Conservation (phyloP, 1,140 invertebrate genomes). For the Drosophila lowei region DNA sequence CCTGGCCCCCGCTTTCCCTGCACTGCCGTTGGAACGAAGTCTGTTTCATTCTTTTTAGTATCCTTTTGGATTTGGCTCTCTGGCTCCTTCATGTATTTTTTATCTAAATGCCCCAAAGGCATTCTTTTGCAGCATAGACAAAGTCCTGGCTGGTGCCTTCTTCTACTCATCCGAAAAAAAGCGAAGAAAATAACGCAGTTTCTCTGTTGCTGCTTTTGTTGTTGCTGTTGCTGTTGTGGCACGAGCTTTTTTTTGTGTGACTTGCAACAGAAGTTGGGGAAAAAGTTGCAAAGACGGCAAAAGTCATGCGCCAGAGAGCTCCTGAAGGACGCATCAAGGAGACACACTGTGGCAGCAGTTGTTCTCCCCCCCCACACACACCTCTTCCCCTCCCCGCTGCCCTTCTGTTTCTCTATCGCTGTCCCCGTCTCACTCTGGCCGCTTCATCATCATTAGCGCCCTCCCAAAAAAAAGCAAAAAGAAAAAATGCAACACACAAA, state of each 20-base stretch:
- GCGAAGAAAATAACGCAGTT: conserved; percentile 57
- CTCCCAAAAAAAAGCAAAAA: conserved; percentile 25
- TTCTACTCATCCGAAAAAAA: conserved; percentile 6
- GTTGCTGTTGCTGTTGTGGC: conserved; percentile 2
- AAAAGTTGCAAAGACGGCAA: conserved; percentile 67
- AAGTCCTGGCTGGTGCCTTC: conserved; percentile 33
- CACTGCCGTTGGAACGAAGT: no score
- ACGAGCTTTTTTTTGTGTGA: conserved; percentile 16
- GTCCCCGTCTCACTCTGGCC: conserved; percentile 11
- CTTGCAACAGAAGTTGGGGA: conserved; percentile 63
- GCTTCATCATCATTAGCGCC: conserved; percentile 74
- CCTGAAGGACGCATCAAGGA: conserved; percentile 80
- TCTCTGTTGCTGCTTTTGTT: conserved; percentile 10
- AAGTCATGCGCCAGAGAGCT: conserved; percentile 78
- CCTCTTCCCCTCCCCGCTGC: no score
- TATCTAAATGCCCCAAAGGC: conserved; percentile 77
- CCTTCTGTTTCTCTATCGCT: conserved; percentile 15
- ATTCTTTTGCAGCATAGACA: conserved; percentile 67
- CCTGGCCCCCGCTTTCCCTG: background rate
- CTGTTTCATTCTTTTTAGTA: conserved; percentile 32
- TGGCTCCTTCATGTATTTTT: conserved; percentile 69
- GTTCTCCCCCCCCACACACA: conserved; percentile 5
- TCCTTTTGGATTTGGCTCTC: conserved; percentile 24
- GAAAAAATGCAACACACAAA: conserved; percentile 11
- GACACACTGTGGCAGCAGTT: conserved; percentile 49